These are phyloP conservation scores for Nesogale talazaci DNA, from an alignment of 2,113 vertebrate genomes.

Conservation along the genomic window DNA sequence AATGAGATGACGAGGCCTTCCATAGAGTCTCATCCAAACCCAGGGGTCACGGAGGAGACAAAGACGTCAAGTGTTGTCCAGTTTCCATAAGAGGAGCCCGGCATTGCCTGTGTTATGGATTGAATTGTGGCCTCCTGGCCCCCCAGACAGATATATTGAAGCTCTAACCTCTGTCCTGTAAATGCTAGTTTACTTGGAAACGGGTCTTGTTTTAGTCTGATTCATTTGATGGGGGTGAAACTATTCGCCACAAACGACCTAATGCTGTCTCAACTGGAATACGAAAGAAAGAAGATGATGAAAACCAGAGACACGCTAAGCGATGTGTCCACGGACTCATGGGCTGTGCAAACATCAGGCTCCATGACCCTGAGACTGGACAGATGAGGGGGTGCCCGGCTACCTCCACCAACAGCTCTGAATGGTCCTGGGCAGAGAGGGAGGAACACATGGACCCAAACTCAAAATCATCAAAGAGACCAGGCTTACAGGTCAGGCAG, in stretches of 20 bases:
- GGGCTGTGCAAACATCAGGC: too few relatives aligned
- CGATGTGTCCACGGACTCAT: too few relatives aligned
- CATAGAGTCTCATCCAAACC: not conserved
- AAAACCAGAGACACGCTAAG: too few relatives aligned
- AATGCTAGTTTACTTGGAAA: not conserved
- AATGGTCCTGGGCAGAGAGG: too few relatives aligned
- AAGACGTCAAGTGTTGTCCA: not conserved
- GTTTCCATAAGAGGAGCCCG: not conserved
- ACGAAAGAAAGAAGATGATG: too few relatives aligned
- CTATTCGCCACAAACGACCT: not conserved
- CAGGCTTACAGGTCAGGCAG: too few relatives aligned
- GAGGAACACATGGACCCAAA: too few relatives aligned
- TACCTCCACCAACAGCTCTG: too few relatives aligned
- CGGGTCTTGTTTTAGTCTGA: not conserved
- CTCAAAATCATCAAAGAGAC: too few relatives aligned
- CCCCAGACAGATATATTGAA: not conserved
- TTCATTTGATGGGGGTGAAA: not conserved
- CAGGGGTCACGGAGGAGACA: not conserved
- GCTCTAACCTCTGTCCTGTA: not conserved
- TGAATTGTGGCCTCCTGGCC: not conserved
- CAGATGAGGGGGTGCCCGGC: too few relatives aligned
- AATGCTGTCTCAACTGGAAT: not conserved
- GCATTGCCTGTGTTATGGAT: not conserved
- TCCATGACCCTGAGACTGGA: too few relatives aligned
- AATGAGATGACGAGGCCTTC: not conserved